Base-by-base conservation (phyloP, 1,140 invertebrate species). In the Drosophila trapezifrons region DNA sequence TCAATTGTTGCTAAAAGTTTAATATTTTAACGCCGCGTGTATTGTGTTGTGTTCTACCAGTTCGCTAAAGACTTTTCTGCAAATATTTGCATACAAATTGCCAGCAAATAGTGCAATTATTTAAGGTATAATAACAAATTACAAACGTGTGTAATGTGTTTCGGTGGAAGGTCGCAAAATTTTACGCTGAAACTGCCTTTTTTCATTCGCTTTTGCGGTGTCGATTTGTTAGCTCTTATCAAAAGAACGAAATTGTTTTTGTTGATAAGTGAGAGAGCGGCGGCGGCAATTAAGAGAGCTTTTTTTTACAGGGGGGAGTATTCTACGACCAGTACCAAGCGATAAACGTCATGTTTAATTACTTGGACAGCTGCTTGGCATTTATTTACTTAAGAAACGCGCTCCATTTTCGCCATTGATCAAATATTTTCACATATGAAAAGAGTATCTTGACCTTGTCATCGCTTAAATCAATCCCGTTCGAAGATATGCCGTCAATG, bases 381-480 rank as follows among this genome's bases (percentile, higher is more conserved):
- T 47, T 71, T 45, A 32, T 52, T 46, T 38, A 46, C 62, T 42
- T 62, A 67, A 51, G 45, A 42, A 65, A 66, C 35, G 18, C 13
- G 27, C 35, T 71, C 43, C 43, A 58, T 71, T 71, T 54, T 71
- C 6, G 15, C 66, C 32, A 71, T 71, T 71, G 29, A 75, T 55
- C 38, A 69, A 82, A 80, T 83, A 57, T 62, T 47, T 72, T 65
- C 76, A 76, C 76, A 51, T 80, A 9, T 57, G 54, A 57, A 38
- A 37, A 9, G 49, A 32, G 60, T 65, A 64, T 66, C 78, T 73
- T 82, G 83, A 80, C 79, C 79, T 86, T 87, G 79, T 79, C 79
- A 45, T 51, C 64, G 64, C 29, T 76, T 51, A 73, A 73, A 58
- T 55, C 45, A 57, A 76, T 67, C 55, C 57, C 64, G 76, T 87